These are phyloP conservation scores for Brachyhypopomus occidentalis DNA, from an alignment of 2,113 vertebrate species.

Conservation along the genomic window DNA sequence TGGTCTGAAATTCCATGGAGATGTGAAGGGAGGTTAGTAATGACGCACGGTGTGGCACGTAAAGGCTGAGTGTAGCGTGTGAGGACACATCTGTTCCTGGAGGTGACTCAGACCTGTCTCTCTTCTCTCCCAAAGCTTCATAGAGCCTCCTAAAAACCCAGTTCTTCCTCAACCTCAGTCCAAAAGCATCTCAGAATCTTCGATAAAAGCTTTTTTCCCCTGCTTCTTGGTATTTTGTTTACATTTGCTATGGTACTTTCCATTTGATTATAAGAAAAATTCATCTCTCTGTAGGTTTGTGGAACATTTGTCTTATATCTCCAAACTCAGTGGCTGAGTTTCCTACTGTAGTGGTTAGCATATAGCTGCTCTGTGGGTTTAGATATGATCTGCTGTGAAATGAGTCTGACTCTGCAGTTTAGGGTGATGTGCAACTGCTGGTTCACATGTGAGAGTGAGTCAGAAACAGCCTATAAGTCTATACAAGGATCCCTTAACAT, in stretches of 20 bases:
- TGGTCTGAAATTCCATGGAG: conserved; percentile 36
- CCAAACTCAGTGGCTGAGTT: conserved; percentile 12
- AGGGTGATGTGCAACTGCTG: conserved; percentile 34
- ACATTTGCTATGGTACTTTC: not conserved
- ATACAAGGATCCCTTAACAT: not conserved
- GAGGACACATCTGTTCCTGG: conserved; percentile 53
- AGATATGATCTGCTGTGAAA: conserved; percentile 39
- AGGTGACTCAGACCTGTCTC: conserved; percentile 47
- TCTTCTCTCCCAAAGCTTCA: conserved; percentile 33
- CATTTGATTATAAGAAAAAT: not conserved
- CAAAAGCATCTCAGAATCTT: conserved; percentile 15
- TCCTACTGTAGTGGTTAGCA: conserved; percentile 42
- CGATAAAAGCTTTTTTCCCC: not conserved
- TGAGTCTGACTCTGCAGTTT: conserved; percentile 39
- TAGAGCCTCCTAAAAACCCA: conserved; percentile 32
- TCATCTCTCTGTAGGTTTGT: conserved; percentile 2
- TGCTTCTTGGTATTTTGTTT: not conserved
- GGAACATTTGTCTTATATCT: not conserved
- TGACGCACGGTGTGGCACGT: conserved; percentile 35
- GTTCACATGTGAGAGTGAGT: conserved; percentile 47
- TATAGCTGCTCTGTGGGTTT: conserved; percentile 34
- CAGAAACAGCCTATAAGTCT: conserved; percentile 37
- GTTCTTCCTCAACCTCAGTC: not conserved
- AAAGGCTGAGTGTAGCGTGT: conserved; percentile 43
- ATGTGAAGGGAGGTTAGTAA: conserved; percentile 39